Evolutionary conservation across 2,888 invertebrate genomes (phyloP).

Genomic region (Andricus quercusramuli): DNA sequence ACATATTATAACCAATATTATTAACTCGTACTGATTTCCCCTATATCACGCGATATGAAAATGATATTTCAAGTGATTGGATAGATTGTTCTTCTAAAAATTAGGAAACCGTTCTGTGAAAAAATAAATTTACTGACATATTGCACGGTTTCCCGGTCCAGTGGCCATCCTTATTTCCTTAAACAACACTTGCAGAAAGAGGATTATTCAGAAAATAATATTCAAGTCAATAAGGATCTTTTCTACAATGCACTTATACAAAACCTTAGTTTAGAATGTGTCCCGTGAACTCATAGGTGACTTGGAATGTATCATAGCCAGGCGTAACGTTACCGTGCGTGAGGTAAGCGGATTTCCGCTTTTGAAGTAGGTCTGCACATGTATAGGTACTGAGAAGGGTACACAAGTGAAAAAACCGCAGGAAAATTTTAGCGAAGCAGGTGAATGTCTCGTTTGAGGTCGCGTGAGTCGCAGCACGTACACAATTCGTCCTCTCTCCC

Average conservation of each 20-base stretch:
- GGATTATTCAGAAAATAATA: slow-evolving; percentile 1
- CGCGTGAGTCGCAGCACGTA: slow-evolving; percentile 44
- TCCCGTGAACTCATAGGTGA: slow-evolving; percentile 3
- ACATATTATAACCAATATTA: too few species aligned
- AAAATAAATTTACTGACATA: too few species aligned
- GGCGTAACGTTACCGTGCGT: slow-evolving; percentile 38
- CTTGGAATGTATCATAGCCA: slow-evolving; percentile 31
- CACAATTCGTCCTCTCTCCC: slow-evolving; percentile 25
- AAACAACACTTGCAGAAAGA: not conserved
- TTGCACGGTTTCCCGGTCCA: too few species aligned
- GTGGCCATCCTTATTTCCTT: not conserved
- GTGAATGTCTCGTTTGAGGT: slow-evolving; percentile 54
- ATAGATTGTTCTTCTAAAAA: too few species aligned
- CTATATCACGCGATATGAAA: too few species aligned
- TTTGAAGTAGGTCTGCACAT: slow-evolving; percentile 28
- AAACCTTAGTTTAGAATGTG: slow-evolving; percentile 36
- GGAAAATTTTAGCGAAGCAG: slow-evolving; percentile 49
- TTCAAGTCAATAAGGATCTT: not conserved
- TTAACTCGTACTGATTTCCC: too few species aligned
- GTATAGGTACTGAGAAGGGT: slow-evolving; percentile 45
- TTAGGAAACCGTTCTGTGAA: too few species aligned
- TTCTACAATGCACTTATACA: slow-evolving; percentile 27
- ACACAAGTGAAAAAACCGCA: slow-evolving; percentile 50
- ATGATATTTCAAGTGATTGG: too few species aligned
- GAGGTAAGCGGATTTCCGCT: slow-evolving; percentile 41